A percentile compares a stretch with the other conserved stretches of the same genome.
Conservation (phyloP, 2,113 vertebrate species). For the Trinectes maculatus region DNA sequence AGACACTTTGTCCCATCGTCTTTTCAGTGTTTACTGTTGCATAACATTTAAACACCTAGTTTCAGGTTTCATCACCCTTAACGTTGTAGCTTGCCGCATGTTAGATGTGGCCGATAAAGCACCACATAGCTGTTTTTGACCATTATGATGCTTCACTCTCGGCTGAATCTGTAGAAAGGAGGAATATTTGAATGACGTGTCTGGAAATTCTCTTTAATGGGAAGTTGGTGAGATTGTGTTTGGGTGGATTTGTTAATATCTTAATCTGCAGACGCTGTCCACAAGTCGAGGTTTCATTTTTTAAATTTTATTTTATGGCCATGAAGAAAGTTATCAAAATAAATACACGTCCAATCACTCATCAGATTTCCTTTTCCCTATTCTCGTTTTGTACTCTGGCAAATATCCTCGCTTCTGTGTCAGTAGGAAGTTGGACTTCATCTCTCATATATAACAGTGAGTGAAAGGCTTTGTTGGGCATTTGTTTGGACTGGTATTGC, state of each 20-base stretch:
- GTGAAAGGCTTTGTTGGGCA: slow-evolving; percentile 27
- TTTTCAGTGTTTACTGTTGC: background rate
- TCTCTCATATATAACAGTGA: slow-evolving; percentile 12
- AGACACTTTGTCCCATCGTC: slow-evolving; percentile 15
- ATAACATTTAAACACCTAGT: background rate
- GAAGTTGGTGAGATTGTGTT: too few relatives aligned
- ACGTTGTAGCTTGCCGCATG: slow-evolving; percentile 27
- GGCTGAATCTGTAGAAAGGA: too few relatives aligned
- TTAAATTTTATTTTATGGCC: background rate
- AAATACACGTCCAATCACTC: background rate
- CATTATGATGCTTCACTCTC: too few relatives aligned
- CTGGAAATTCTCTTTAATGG: too few relatives aligned
- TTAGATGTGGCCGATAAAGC: slow-evolving; percentile 35
- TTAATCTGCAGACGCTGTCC: too few relatives aligned
- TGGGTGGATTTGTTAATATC: too few relatives aligned
- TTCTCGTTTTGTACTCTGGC: background rate
- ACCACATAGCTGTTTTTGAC: too few relatives aligned
- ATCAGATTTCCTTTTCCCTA: slow-evolving; percentile 1
- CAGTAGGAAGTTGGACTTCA: slow-evolving; percentile 18
- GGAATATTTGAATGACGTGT: too few relatives aligned
- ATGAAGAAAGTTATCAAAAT: background rate
- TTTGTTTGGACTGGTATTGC: slow-evolving; percentile 17
- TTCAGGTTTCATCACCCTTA: too few relatives aligned
- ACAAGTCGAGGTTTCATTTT: background rate
- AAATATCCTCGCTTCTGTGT: background rate